Percentiles rank a stretch among this genome's conserved stretches.
phyloP scores from a whole-genome alignment of 2,113 vertebrate species.

The Mus pahari region DNA sequence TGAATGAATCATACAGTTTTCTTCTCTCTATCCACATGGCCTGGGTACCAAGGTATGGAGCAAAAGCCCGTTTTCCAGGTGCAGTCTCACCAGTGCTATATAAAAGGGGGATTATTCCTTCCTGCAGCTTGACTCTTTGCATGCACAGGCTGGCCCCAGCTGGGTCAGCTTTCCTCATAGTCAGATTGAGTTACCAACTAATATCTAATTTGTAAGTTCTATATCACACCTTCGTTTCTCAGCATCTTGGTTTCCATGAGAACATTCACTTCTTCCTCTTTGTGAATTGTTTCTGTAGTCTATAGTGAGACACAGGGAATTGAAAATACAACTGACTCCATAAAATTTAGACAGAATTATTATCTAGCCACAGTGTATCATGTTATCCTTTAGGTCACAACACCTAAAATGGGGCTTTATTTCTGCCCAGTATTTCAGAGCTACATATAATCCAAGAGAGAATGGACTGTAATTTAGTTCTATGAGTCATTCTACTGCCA shows the following conservation, averaged over 20 bases:
- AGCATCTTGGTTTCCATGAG: neutral
- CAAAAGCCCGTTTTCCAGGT: slow-evolving; percentile 71
- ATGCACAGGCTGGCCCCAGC: slow-evolving; percentile 17
- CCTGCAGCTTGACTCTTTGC: slow-evolving; percentile 57
- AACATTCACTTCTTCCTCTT: slow-evolving; percentile 7
- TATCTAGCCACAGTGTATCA: neutral
- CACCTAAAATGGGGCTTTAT: slow-evolving; percentile 45
- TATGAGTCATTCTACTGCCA: neutral
- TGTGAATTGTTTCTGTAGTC: slow-evolving; percentile 27
- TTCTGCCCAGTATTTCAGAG: neutral
- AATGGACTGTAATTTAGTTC: neutral
- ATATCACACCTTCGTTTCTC: slow-evolving; percentile 59
- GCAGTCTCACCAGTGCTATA: slow-evolving; percentile 63
- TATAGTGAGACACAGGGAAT: neutral
- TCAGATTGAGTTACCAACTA: slow-evolving; percentile 67
- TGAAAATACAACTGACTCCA: neutral
- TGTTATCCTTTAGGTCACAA: slow-evolving; percentile 41
- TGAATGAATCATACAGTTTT: slow-evolving; percentile 58
- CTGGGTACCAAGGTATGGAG: slow-evolving; percentile 51
- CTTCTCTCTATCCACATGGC: slow-evolving; percentile 67
- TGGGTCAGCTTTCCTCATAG: slow-evolving; percentile 29
- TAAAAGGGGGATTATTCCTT: slow-evolving; percentile 76
- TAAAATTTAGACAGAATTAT: neutral
- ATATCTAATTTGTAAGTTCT: slow-evolving; percentile 69
- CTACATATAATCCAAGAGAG: neutral